Conservation (phyloP, 2,113 vertebrate species). For the Pogona vitticeps region DNA sequence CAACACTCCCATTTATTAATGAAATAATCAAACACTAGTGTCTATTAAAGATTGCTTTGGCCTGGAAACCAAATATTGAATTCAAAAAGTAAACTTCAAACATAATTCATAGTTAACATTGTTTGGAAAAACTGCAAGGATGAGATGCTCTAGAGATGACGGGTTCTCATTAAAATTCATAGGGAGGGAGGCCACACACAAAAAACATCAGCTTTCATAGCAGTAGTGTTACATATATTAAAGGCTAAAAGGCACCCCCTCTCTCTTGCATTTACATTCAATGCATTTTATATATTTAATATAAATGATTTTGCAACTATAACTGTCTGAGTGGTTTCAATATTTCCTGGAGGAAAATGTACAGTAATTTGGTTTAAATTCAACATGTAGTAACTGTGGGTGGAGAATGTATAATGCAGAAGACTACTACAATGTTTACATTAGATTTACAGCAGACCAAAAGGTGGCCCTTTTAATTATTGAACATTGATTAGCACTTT, state of each 20-base stretch:
- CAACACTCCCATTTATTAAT: conserved; percentile 28
- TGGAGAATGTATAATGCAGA: not conserved
- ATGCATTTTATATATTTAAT: not conserved
- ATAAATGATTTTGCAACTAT: not conserved
- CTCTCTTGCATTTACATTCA: not conserved
- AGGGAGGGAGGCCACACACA: not conserved
- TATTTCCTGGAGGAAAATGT: conserved; percentile 7
- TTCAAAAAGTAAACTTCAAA: conserved; percentile 21
- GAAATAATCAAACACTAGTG: conserved; percentile 32
- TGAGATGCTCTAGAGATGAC: not conserved
- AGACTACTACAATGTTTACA: not conserved
- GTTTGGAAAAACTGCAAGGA: not conserved
- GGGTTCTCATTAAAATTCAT: conserved; percentile 16
- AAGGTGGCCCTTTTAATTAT: not conserved
- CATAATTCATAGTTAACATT: conserved; percentile 4
- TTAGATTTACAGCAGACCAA: not conserved
- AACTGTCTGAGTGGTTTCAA: not conserved
- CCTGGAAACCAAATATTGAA: conserved; percentile 17
- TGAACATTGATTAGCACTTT: not conserved
- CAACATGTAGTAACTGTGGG: not conserved
- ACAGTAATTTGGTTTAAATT: not conserved
- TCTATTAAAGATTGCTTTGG: conserved; percentile 35
- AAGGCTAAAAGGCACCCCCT: not conserved
- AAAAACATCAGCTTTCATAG: not conserved
- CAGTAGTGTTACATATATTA: not conserved